Percentiles rank a stretch among this genome's conserved stretches.
These are phyloP conservation scores for Drosophila bifasciata DNA, from an alignment of 1,140 invertebrate genomes.

Conservation along the genomic window DNA sequence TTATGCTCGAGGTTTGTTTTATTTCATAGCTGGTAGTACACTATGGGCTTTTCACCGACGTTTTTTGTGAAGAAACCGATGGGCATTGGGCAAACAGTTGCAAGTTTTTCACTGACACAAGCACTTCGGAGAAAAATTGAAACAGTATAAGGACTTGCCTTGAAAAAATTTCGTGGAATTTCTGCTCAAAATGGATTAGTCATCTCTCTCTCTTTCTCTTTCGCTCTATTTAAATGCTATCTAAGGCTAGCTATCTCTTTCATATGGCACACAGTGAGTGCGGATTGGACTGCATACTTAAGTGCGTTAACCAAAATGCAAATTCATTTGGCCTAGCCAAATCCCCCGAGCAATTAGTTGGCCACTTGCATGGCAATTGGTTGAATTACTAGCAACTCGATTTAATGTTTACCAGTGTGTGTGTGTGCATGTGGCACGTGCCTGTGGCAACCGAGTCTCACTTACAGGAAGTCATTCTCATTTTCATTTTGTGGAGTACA, in stretches of 20 bases:
- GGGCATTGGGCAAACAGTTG: too few relatives aligned
- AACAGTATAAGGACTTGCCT: too few relatives aligned
- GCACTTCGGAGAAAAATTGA: too few relatives aligned
- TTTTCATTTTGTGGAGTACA: conserved; percentile 21
- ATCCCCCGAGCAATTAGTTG: conserved; percentile 68
- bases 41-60: too few relatives aligned
- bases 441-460: conserved; percentile 15
- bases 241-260: not conserved
- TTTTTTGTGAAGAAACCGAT: not conserved
- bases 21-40: conserved; percentile 24
- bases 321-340: conserved; percentile 26
- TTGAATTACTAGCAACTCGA: conserved; percentile 58
- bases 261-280: conserved; percentile 26
- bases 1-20: conserved; percentile 44
- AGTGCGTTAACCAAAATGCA: conserved; percentile 49
- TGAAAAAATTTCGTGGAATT: conserved; percentile 13
- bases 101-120: too few relatives aligned
- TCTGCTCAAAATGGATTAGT: conserved; percentile 30
- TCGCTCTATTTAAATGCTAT: not conserved
- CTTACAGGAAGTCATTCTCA: conserved; percentile 55
- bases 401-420: conserved; percentile 48
- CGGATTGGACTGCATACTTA: conserved; percentile 7
- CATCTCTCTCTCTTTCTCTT: not conserved
- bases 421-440: conserved; percentile 15
- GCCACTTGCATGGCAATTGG: conserved; percentile 66